Conservation (phyloP, 2,888 invertebrate genomes). For the Shargacucullia verbasci region DNA sequence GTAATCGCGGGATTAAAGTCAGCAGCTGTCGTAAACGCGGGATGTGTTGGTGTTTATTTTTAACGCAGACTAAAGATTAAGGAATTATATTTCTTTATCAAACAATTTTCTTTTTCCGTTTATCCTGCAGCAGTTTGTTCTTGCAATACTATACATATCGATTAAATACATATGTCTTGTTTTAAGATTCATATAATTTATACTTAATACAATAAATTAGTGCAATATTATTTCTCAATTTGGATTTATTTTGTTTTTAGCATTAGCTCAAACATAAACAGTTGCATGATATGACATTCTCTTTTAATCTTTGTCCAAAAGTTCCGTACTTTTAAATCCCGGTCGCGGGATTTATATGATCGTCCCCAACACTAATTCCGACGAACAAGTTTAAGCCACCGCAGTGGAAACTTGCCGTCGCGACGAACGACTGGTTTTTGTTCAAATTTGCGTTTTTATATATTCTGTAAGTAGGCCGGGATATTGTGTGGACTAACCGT, state of each 20-base stretch:
- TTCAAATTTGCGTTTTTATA: conserved; percentile 62
- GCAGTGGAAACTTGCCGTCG: conserved; percentile 59
- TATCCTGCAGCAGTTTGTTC: no score
- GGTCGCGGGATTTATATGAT: conserved; percentile 48
- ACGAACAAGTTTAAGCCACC: conserved; percentile 65
- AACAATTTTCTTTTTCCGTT: no score
- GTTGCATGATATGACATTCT: conserved; percentile 1
- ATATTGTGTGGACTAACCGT: conserved; percentile 23
- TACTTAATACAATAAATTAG: no score
- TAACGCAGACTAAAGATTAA: background rate
- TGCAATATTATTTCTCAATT: no score
- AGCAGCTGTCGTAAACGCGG: conserved; percentile 14
- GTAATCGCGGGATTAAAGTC: conserved; percentile 37
- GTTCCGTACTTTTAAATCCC: conserved; percentile 33
- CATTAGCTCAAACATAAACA: background rate
- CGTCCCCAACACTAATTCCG: conserved; percentile 55
- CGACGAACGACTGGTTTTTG: conserved; percentile 58
- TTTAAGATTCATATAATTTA: no score
- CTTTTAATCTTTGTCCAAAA: conserved; percentile 38
- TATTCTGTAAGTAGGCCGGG: conserved; percentile 35
- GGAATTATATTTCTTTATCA: no score
- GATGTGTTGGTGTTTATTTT: conserved; percentile 6
- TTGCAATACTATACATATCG: no score
- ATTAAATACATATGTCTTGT: no score
- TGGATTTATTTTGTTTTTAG: background rate